phyloP scores from a whole-genome alignment of 2,797 vertebrate species.

The Selene dorsalis region DNA sequence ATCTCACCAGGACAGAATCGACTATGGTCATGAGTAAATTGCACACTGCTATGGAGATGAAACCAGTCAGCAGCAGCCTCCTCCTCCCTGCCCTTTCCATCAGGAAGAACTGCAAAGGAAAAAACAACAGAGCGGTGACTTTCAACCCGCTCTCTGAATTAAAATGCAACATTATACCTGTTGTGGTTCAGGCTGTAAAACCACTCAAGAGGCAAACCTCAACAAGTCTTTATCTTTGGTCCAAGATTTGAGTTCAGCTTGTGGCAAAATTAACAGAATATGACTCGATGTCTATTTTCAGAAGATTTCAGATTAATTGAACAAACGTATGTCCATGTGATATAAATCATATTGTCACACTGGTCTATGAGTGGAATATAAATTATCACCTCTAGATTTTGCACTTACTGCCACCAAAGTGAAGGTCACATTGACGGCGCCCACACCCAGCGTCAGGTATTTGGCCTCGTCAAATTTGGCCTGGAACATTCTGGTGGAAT shows the following conservation, averaged over 20 bases:
- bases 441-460: constrained; percentile 80
- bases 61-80: constrained; percentile 77
- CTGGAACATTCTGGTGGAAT: constrained; percentile 82
- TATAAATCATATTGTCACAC: neutral
- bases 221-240: neutral
- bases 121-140: constrained; percentile 33
- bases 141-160: neutral
- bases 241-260: constrained; percentile 7
- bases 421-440: constrained; percentile 79
- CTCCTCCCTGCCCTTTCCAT: constrained; percentile 77
- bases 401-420: constrained; percentile 80
- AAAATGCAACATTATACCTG: constrained; percentile 32
- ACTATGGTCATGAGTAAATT: constrained; percentile 83
- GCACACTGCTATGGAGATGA: constrained; percentile 76
- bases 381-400: neutral
- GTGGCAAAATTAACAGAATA: constrained; percentile 18
- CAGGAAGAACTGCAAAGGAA: constrained; percentile 76
- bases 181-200: constrained; percentile 34
- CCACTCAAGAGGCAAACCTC: neutral
- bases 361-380: neutral
- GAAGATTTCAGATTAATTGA: neutral
- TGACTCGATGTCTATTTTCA: neutral
- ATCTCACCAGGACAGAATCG: constrained; percentile 81
- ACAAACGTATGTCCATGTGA: neutral
- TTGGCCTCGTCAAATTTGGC: constrained; percentile 77